Conservation (phyloP, 1,140 invertebrate genomes). For the Monochamus saltuarius region DNA sequence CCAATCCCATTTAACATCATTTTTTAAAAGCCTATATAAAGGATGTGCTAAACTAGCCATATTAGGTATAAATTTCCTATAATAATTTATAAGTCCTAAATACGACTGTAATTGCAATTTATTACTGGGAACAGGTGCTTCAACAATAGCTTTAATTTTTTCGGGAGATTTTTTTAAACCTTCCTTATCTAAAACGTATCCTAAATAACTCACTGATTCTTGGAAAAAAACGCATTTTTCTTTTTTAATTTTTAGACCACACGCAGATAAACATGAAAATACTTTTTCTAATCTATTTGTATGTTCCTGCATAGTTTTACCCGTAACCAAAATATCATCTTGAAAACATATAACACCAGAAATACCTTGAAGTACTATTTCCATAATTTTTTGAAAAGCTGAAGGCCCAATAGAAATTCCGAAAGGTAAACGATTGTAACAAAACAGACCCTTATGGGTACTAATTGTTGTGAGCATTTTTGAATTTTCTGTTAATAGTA, state of each 20-base stretch:
- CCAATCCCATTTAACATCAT: constrained; percentile 50
- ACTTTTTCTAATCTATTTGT: constrained; percentile 19
- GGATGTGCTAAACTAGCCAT: constrained; percentile 10
- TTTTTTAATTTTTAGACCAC: constrained; percentile 10
- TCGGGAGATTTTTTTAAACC: constrained; percentile 35
- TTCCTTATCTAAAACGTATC: constrained; percentile 32
- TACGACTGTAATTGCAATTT: constrained; percentile 31
- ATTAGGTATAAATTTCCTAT: constrained; percentile 40
- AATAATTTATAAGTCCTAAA: constrained; percentile 48
- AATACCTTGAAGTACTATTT: constrained; percentile 39
- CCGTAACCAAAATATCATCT: constrained; percentile 42
- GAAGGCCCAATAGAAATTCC: constrained; percentile 1
- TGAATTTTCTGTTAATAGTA: constrained; percentile 40
- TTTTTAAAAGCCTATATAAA: constrained; percentile 43
- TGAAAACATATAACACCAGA: constrained; percentile 30
- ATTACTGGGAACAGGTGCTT: constrained; percentile 6
- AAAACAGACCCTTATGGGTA: constrained; percentile 34
- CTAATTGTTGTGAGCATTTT: constrained; percentile 28
- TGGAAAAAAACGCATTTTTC: constrained; percentile 31
- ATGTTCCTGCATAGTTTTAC: constrained; percentile 35
- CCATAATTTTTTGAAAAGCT: constrained; percentile 47
- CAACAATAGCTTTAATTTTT: constrained; percentile 34
- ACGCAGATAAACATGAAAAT: not conserved
- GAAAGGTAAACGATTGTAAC: constrained; percentile 11
- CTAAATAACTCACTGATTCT: constrained; percentile 31